Evolutionary conservation across 2,797 vertebrate species (phyloP).

Genomic region (Botia kubotai): DNA sequence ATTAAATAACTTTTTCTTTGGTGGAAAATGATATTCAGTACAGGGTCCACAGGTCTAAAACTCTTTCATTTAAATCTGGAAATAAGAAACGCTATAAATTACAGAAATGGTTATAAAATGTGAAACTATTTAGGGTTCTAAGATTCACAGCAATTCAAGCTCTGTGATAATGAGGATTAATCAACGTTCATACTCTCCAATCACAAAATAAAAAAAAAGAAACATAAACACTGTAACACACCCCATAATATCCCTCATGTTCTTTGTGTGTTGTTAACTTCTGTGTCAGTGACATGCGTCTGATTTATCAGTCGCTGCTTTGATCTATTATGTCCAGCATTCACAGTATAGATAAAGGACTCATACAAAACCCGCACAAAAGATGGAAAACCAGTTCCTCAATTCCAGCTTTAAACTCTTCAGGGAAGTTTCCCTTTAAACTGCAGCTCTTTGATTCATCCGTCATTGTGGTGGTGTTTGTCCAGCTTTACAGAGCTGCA

Average conservation of each 20-base stretch:
- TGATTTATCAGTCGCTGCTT: slow-evolving; percentile 2
- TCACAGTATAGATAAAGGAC: slow-evolving; percentile 22
- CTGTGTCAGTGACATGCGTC: slow-evolving; percentile 36
- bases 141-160: not conserved
- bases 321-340: slow-evolving; percentile 33
- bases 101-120: too few species aligned
- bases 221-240: slow-evolving; percentile 4
- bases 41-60: too few species aligned
- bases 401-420: slow-evolving; percentile 1
- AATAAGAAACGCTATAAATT: too few species aligned
- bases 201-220: not conserved
- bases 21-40: too few species aligned
- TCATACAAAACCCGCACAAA: slow-evolving; percentile 24
- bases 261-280: slow-evolving; percentile 1
- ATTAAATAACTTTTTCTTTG: too few species aligned
- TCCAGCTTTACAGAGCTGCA: slow-evolving; percentile 43
- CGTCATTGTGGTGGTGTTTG: slow-evolving; percentile 46
- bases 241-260: not conserved
- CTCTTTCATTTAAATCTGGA: too few species aligned
- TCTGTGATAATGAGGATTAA: not conserved
- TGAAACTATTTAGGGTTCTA: too few species aligned
- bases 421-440: slow-evolving; percentile 27
- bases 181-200: not conserved
- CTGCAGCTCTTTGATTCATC: slow-evolving; percentile 41
- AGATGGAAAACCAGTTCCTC: slow-evolving; percentile 49